Percentiles rank a stretch among this genome's conserved stretches.
These are phyloP conservation scores for Manduca sexta DNA, from an alignment of 1,140 invertebrate genomes.

Conservation along the genomic window DNA sequence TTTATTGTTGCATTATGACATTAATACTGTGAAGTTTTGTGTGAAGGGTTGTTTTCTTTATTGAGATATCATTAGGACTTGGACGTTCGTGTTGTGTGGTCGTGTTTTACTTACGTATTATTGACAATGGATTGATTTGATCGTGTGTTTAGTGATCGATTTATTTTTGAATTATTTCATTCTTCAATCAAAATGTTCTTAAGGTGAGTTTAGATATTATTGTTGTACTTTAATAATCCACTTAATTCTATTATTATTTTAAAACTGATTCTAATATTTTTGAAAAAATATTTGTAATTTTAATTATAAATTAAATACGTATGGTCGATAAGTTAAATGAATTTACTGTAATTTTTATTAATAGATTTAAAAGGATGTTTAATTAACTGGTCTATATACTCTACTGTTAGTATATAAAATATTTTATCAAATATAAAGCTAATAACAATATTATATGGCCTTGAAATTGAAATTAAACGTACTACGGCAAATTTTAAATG, in stretches of 20 bases:
- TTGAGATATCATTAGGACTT: conserved; percentile 57
- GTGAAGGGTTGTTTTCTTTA: conserved; percentile 52
- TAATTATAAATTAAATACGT: no score
- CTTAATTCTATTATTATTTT: conserved; percentile 1
- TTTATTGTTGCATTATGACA: conserved; percentile 61
- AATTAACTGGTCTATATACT: no score
- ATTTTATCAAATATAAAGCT: no score
- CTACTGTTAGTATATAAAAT: no score
- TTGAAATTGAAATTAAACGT: no score
- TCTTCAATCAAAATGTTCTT: conserved; percentile 57
- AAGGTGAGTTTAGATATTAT: conserved; percentile 39
- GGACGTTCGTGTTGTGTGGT: conserved; percentile 54
- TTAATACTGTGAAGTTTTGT: conserved; percentile 55
- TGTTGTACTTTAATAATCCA: conserved; percentile 1
- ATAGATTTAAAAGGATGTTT: no score
- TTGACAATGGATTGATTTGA: conserved; percentile 32
- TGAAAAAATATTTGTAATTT: no score
- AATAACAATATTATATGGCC: no score
- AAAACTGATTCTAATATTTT: not conserved
- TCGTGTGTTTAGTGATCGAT: conserved; percentile 32
- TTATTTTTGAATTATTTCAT: conserved; percentile 19
- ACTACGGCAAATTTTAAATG: no score
- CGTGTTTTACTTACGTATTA: conserved; percentile 42
- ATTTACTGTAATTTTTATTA: no score
- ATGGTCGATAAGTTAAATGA: no score